Evolutionary conservation across 2,797 vertebrate genomes (phyloP), one percentile per base, ranked within the genome.

Genomic region (Neostethus bicornis): DNA sequence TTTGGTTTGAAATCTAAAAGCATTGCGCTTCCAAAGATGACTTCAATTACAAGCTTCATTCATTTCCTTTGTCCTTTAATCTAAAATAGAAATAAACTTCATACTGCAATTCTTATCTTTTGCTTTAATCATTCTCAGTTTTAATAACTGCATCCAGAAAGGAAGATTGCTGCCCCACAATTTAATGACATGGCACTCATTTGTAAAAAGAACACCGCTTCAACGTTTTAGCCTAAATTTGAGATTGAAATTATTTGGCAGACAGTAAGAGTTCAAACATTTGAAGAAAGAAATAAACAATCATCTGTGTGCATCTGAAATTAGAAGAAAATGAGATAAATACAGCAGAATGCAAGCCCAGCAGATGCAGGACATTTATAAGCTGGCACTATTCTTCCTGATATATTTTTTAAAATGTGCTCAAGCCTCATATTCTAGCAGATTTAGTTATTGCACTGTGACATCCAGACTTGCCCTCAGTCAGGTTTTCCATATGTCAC

Each of bases 401-500:
- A n/a, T n/a, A n/a, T n/a, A n/a, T n/a, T 64, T 61, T 50, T 35
- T 16, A 38, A 55, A 56, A 44, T 50, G 31, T 50, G 31, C 65
- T 45, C 26, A 63, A 70, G 61, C 24, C 56, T 66, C 2, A 4
- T 39, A 61, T 55, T 73, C 10, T 14, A 16, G 60, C 25, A 39
- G 44, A 73, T 71, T 77, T 69, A 54, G 43, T 54, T 12, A 1
- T 64, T 65, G 42, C n/a, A 29, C 28, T 43, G 11, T 48, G 41
- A 79, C 62, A 54, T 44, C 57, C 61, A 70, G 47, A 70, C 52
- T 51, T 43, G 19, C 55, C 25, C 45, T 66, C 25, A 1, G 32
- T 72, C 41, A 66, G 45, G 37, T 62, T 79, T 77, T 64, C 75
- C 66, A 74, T 16, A 51, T 57, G 72, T 73, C 75, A 81, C 71